phyloP scores from a whole-genome alignment of 2,113 vertebrate species.

The Anarrhichthys ocellatus region DNA sequence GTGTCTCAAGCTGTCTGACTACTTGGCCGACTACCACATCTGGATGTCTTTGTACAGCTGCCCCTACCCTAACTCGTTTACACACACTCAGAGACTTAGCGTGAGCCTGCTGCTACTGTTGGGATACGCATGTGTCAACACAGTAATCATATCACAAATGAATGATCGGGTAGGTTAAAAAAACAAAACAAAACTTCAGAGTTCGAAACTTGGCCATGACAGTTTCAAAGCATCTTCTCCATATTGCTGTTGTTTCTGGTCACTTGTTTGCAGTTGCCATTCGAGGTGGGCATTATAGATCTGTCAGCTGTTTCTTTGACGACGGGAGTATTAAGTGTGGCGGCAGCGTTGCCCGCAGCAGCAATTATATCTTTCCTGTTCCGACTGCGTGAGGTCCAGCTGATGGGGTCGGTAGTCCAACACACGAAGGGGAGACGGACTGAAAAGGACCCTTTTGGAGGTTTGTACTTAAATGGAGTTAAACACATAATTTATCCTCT shows the following conservation, averaged over 20 bases:
- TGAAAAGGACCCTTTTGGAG: slow-evolving; percentile 42
- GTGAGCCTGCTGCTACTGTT: slow-evolving; percentile 81
- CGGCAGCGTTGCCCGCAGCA: slow-evolving; percentile 76
- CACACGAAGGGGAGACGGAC: neutral
- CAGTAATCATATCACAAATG: slow-evolving; percentile 65
- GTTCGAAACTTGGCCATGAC: neutral
- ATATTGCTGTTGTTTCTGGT: neutral
- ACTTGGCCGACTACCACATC: slow-evolving; percentile 83
- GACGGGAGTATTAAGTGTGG: slow-evolving; percentile 72
- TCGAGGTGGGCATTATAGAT: slow-evolving; percentile 62
- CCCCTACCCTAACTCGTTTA: slow-evolving; percentile 76
- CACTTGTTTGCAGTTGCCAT: slow-evolving; percentile 67
- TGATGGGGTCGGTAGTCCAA: neutral
- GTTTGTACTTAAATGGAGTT: slow-evolving; percentile 30
- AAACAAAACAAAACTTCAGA: neutral
- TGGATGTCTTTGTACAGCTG: slow-evolving; percentile 83
- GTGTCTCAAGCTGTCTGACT: slow-evolving; percentile 76
- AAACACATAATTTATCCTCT: neutral
- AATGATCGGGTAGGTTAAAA: slow-evolving; percentile 74
- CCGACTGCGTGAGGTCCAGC: slow-evolving; percentile 74
- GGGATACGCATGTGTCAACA: slow-evolving; percentile 73
- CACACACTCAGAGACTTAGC: slow-evolving; percentile 76
- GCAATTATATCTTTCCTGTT: slow-evolving; percentile 83
- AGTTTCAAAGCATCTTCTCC: neutral
- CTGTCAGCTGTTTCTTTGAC: slow-evolving; percentile 71